Conservation (phyloP, 2,113 vertebrate genomes). For the Crotalus tigris region DNA sequence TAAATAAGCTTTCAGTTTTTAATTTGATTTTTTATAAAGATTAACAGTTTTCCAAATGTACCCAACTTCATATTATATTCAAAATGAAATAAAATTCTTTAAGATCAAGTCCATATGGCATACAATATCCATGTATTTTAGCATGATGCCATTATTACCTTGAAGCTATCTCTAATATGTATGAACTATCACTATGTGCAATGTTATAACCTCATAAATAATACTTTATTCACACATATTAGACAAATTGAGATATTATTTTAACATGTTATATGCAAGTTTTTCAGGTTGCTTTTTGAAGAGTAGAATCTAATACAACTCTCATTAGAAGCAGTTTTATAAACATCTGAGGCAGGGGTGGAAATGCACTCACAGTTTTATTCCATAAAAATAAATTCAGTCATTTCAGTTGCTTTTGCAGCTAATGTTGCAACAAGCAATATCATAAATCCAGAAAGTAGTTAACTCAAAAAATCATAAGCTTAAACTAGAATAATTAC, state of each 20-base stretch:
- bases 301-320: background rate
- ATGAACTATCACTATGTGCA: slow-evolving; percentile 16
- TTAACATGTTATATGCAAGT: background rate
- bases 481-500: background rate
- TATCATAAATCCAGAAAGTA: background rate
- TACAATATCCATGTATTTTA: slow-evolving; percentile 23
- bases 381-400: background rate
- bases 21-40: slow-evolving; percentile 14
- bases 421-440: background rate
- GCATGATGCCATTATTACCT: slow-evolving; percentile 18
- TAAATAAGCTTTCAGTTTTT: background rate
- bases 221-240: slow-evolving; percentile 1
- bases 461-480: background rate
- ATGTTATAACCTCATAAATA: background rate
- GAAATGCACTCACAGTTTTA: background rate
- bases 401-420: background rate
- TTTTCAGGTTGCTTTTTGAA: background rate
- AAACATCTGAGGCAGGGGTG: background rate
- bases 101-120: slow-evolving; percentile 15
- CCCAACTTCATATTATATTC: slow-evolving; percentile 12
- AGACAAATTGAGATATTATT: background rate
- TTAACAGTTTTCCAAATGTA: slow-evolving; percentile 15
- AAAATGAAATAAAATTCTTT: slow-evolving; percentile 13
- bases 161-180: slow-evolving; percentile 11
- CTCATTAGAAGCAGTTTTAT: background rate